A percentile compares a stretch with the other conserved stretches of the same genome.
These are phyloP conservation scores for Campodea augens DNA, from an alignment of 1,140 invertebrate genomes.

Conservation along the genomic window DNA sequence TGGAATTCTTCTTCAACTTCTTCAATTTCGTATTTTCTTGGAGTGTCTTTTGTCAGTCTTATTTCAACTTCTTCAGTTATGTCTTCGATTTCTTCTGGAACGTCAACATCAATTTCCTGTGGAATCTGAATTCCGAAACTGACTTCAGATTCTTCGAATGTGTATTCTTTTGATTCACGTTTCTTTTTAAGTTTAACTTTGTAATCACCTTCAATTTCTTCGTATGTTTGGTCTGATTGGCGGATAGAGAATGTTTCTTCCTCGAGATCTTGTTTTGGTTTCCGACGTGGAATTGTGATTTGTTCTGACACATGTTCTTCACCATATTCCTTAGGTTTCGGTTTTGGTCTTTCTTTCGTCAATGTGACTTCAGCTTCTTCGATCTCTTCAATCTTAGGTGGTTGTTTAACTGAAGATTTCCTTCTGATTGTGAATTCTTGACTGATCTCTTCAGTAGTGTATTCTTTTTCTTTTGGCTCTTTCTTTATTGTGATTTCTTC, in stretches of 20 bases:
- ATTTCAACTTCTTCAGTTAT: conserved; percentile 17
- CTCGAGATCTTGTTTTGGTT: conserved; percentile 13
- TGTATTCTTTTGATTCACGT: conserved; percentile 7
- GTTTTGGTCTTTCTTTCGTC: conserved; percentile 11
- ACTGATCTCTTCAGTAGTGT: conserved; percentile 35
- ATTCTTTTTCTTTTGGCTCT: conserved; percentile 25
- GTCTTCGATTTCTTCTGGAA: conserved; percentile 16
- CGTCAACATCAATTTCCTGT: conserved; percentile 11
- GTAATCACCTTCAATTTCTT: conserved; percentile 17
- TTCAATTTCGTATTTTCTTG: conserved; percentile 13
- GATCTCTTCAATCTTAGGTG: conserved; percentile 15
- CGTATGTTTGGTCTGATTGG: conserved; percentile 14
- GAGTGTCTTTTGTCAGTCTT: conserved; percentile 13
- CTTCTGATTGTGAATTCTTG: conserved; percentile 34
- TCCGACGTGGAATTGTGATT: conserved; percentile 15
- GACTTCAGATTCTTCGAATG: conserved; percentile 16
- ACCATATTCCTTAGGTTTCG: conserved; percentile 15
- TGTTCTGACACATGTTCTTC: conserved; percentile 16
- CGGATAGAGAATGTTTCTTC: conserved; percentile 15
- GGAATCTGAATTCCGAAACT: conserved; percentile 10
- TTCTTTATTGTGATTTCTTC: conserved; percentile 75
- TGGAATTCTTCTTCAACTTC: conserved; percentile 15
- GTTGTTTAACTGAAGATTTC: too few relatives aligned
- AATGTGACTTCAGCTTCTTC: conserved; percentile 27
- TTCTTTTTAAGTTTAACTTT: conserved; percentile 13